Evolutionary conservation across 2,797 vertebrate genomes (phyloP).

Genomic region (Microchirus variegatus): DNA sequence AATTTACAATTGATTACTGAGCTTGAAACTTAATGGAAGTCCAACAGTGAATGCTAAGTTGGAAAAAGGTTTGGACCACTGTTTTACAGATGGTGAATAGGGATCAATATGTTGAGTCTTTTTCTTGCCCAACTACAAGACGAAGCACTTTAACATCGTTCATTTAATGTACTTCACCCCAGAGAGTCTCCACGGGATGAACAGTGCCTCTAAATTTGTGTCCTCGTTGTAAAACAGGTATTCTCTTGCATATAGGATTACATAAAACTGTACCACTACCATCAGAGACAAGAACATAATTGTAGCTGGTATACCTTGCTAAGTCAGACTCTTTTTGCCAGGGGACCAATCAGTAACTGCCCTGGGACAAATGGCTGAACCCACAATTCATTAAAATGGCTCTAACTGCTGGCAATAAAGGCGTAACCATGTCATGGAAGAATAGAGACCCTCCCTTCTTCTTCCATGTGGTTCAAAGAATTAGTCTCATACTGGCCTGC

Average conservation of each 20-base stretch:
- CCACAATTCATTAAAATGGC: conserved; percentile 8
- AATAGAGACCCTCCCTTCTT: not conserved
- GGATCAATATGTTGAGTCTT: not conserved
- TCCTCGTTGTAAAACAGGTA: not conserved
- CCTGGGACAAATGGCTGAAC: not conserved
- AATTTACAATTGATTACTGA: too few species aligned
- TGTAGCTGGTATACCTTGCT: not conserved
- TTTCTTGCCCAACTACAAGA: not conserved
- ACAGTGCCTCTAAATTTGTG: not conserved
- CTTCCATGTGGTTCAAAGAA: too few species aligned
- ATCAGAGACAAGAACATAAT: conserved; percentile 6
- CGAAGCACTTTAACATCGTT: not conserved
- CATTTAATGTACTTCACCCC: not conserved
- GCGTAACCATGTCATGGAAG: not conserved
- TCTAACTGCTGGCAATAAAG: conserved; percentile 5
- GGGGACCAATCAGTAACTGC: conserved; percentile 5
- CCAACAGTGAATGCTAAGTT: not conserved
- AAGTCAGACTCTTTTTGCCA: not conserved
- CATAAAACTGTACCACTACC: not conserved
- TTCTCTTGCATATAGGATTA: not conserved
- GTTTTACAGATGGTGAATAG: not conserved
- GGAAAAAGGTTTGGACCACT: not conserved
- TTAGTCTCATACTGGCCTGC: not conserved
- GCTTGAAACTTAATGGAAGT: too few species aligned
- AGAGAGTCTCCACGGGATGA: not conserved